A percentile compares a stretch with the other conserved stretches of the same genome.
Evolutionary conservation across 2,797 vertebrate species (phyloP).

Genomic region (Coccyzus lansbergi): DNA sequence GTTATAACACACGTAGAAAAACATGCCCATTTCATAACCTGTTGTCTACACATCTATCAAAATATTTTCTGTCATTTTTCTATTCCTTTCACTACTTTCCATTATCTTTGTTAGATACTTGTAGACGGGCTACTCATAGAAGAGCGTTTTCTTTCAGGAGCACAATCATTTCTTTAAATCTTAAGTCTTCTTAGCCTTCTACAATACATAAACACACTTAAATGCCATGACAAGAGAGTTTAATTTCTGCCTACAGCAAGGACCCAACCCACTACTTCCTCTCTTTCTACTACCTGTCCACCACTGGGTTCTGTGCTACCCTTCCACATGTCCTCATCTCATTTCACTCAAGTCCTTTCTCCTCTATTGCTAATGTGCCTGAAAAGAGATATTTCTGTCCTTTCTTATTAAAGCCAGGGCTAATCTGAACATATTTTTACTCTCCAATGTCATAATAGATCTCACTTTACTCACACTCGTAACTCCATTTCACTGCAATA

Average conservation of each 20-base stretch:
- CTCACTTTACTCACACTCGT: background rate
- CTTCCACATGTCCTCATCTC: background rate
- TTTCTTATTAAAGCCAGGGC: background rate
- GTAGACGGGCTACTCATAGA: background rate
- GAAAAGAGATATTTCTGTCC: background rate
- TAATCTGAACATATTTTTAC: constrained; percentile 38
- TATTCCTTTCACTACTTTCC: background rate
- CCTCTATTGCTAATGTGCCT: background rate
- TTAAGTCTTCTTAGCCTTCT: background rate
- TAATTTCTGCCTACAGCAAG: background rate
- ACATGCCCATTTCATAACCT: background rate
- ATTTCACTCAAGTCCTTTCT: background rate
- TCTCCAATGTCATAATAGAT: constrained; percentile 9
- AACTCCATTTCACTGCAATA: constrained; percentile 1
- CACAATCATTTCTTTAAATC: background rate
- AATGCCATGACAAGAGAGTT: background rate
- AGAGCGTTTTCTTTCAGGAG: background rate
- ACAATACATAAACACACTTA: background rate
- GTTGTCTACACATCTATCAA: background rate
- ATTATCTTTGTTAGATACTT: background rate
- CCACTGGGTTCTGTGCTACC: background rate
- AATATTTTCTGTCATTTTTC: background rate
- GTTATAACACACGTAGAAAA: background rate
- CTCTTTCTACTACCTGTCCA: background rate
- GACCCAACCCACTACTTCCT: background rate